Evolutionary conservation across 2,888 invertebrate genomes (phyloP), one percentile per base, ranked within the genome.

Genomic region (Chrysolina oricalcia): DNA sequence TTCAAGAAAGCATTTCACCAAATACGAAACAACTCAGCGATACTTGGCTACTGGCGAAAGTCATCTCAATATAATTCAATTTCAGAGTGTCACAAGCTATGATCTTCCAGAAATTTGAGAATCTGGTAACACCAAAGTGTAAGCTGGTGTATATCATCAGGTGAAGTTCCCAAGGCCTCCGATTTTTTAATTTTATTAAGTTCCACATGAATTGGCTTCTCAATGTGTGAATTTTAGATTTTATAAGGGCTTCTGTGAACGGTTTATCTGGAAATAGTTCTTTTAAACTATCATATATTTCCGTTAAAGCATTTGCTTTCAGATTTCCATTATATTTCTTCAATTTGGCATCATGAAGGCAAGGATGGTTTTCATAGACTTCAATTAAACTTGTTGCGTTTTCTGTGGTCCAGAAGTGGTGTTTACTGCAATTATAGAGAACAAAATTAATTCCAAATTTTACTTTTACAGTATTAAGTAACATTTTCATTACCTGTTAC

Each of bases 31-130:
- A 48, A 15, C 46, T 66, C 27, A 66, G 74, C 64, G 77, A 71
- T 81, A 81, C 73, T 74, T 80, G 63, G 77, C 77, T 50, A 75
- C 74, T 27, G 79, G 76, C 70, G 72, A 80, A 23, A 56, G 46
- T 59, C 41, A 59, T 23, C 19, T 53, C 46, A 50, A 27, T 72
- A 40, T 56, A 59, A 19, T 66, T 56, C 19, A 43, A 67, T 43
- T 72, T 59, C 66, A 53, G 67, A 40, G 67, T 72, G 13, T 50
- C 72, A 15, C 13, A 53, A 48, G 13, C 27, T 68, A 9, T 23
- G 35, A 27, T 40, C 68, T 19, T 50, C 41, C 19, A 17, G n/a
- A 68, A 40, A 48, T 68, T 23, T 3, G 11, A 19, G 17, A 11
- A 15, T 35, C 17, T 53, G 35, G 15, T 11, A 64, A 41, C 64